A percentile compares a stretch with the other conserved stretches of the same genome.
Conservation (phyloP, 2,797 vertebrate genomes). For the Typhlichthys eigenmanni region DNA sequence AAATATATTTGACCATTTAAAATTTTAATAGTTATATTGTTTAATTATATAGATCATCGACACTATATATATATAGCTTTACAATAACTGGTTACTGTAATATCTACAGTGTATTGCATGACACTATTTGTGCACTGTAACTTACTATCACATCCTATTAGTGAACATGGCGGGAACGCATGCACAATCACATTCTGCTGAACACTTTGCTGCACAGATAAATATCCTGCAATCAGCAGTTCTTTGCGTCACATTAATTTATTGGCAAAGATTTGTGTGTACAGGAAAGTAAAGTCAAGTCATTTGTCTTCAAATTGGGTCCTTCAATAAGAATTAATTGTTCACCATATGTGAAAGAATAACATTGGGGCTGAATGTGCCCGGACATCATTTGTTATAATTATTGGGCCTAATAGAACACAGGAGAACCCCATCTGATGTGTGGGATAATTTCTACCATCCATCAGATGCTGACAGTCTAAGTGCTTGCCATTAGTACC, state of each 20-base stretch:
- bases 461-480: constrained; percentile 49
- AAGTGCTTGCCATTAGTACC: constrained; percentile 21
- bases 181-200: constrained; percentile 54
- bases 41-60: constrained; percentile 8
- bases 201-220: constrained; percentile 49
- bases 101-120: constrained; percentile 1
- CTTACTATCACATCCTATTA: constrained; percentile 56
- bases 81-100: constrained; percentile 26
- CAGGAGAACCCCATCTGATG: constrained; percentile 50
- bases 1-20: too few relatives aligned
- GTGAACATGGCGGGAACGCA: constrained; percentile 47
- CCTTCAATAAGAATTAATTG: constrained; percentile 64
- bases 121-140: constrained; percentile 41
- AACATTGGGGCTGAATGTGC: constrained; percentile 41
- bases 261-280: constrained; percentile 59
- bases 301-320: constrained; percentile 60
- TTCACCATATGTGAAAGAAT: constrained; percentile 50
- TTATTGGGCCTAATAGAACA: constrained; percentile 50
- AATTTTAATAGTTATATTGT: too few relatives aligned
- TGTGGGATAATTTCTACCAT: constrained; percentile 59
- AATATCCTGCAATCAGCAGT: constrained; percentile 64
- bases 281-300: constrained; percentile 54
- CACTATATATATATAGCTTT: not conserved
- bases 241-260: constrained; percentile 66
- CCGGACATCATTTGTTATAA: constrained; percentile 68